phyloP scores from a whole-genome alignment of 2,888 invertebrate species.

The Drosophila nigricruria region DNA sequence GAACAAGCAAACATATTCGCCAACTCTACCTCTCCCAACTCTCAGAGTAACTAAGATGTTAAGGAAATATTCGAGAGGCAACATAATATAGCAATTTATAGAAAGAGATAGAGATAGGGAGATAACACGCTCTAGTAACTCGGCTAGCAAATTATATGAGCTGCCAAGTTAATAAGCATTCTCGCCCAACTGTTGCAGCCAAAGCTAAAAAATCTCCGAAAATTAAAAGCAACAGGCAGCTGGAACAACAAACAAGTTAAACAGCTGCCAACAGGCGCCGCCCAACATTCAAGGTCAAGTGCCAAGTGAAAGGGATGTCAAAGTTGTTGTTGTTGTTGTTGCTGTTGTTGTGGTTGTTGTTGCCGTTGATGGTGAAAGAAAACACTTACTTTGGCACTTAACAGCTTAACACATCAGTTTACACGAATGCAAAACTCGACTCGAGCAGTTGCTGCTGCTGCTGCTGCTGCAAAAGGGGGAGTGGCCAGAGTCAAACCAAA shows the following conservation, averaged over 20 bases:
- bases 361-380: constrained; percentile 77
- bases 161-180: constrained; percentile 1
- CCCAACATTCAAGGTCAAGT: constrained; percentile 67
- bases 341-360: constrained; percentile 42
- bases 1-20: neutral
- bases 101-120: neutral
- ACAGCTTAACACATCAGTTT: constrained; percentile 83
- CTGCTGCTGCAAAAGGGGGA: constrained; percentile 53
- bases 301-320: constrained; percentile 71
- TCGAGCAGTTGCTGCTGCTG: constrained; percentile 13
- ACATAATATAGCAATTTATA: neutral
- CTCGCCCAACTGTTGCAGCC: constrained; percentile 11
- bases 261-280: constrained; percentile 15
- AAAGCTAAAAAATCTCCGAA: neutral
- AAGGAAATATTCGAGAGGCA: neutral
- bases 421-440: constrained; percentile 68
- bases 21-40: neutral
- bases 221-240: constrained; percentile 9
- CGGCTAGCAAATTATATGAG: neutral
- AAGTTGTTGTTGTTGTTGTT: constrained; percentile 45
- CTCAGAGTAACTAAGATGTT: neutral
- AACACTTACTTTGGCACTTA: constrained; percentile 84
- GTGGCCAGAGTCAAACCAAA: constrained; percentile 42
- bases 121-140: neutral
- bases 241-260: constrained; percentile 6